Evolutionary conservation across 2,113 vertebrate species (phyloP).

Genomic region (Xiphophorus maculatus): DNA sequence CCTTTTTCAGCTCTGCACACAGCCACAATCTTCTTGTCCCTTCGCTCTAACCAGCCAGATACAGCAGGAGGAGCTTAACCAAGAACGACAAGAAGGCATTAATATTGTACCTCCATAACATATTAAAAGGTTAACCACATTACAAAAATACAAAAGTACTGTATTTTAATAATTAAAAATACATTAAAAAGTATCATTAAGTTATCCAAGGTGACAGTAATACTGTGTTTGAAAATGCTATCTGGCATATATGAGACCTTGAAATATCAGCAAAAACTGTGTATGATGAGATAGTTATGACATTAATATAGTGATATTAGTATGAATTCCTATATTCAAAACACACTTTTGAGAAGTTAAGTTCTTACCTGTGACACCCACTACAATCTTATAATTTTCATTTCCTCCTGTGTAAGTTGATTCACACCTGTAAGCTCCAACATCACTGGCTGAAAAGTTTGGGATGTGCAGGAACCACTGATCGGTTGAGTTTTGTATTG

Average conservation of each 20-base stretch:
- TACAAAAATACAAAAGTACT: not conserved
- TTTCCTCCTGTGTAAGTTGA: slow-evolving; percentile 16
- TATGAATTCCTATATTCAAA: not conserved
- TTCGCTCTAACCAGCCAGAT: slow-evolving; percentile 34
- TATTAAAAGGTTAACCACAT: not conserved
- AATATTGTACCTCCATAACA: not conserved
- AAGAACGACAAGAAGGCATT: not conserved
- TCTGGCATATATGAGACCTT: not conserved
- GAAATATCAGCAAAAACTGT: not conserved
- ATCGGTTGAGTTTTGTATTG: slow-evolving; percentile 22
- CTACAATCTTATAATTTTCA: accelerated
- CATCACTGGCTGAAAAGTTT: slow-evolving; percentile 55
- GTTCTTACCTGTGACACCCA: slow-evolving; percentile 62
- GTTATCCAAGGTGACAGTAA: not conserved
- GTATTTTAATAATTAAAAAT: not conserved
- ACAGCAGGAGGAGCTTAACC: slow-evolving; percentile 37
- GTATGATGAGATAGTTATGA: not conserved
- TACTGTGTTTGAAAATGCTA: not conserved
- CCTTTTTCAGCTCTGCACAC: slow-evolving; percentile 70
- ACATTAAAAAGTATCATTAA: not conserved
- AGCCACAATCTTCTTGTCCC: slow-evolving; percentile 32
- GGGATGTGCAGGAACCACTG: slow-evolving; percentile 69
- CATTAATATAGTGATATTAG: not conserved
- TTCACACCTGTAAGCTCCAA: slow-evolving; percentile 74
- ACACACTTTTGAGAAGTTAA: not conserved